A percentile compares a stretch with the other conserved stretches of the same genome.
Conservation (phyloP, 2,888 invertebrate genomes). For the Himalopsyche anomala region DNA sequence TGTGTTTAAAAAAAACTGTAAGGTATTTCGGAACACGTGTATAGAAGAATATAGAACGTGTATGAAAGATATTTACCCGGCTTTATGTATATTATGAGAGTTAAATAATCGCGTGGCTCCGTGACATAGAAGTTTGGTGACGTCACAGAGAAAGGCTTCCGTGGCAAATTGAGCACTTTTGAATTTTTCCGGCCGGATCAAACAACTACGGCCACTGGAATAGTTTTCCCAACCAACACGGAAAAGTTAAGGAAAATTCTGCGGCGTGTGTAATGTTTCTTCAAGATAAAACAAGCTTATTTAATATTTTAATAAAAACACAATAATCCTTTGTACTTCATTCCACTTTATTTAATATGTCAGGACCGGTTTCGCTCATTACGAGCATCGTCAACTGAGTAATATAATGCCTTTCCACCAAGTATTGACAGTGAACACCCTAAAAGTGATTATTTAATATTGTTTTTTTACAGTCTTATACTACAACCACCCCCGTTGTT, state of each 20-base stretch:
- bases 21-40: neutral
- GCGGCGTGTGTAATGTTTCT: neutral
- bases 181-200: slow-evolving; percentile 26
- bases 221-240: neutral
- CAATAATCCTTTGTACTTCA: no score
- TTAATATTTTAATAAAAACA: no score
- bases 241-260: neutral
- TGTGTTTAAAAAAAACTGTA: neutral
- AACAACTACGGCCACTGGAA: neutral
- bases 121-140: neutral
- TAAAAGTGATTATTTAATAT: no score
- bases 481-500: no score
- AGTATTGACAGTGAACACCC: no score
- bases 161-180: slow-evolving; percentile 31
- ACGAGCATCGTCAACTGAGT: no score
- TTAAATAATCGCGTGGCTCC: slow-evolving; percentile 18
- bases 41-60: no score
- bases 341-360: no score
- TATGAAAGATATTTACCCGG: neutral
- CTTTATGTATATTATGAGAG: neutral
- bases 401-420: no score
- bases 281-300: no score
- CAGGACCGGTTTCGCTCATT: no score
- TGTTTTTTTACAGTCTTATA: no score
- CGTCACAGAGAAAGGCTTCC: slow-evolving; percentile 22